phyloP scores from a whole-genome alignment of 2,888 invertebrate genomes.

The Theodoxus fluviatilis region DNA sequence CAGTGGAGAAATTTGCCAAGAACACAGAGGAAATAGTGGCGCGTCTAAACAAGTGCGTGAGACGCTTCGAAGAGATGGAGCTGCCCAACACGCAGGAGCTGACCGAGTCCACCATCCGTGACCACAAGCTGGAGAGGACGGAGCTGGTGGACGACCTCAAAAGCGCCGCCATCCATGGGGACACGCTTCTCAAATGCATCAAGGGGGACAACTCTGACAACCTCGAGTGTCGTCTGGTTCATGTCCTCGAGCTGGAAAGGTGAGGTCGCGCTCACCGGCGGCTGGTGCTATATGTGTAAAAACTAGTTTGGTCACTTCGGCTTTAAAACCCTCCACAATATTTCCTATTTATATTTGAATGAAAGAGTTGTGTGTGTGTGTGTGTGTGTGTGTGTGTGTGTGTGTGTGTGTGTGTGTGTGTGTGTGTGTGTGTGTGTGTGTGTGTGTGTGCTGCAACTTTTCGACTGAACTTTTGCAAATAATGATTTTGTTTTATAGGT shows the following conservation, averaged over 20 bases:
- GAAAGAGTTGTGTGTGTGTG: background rate
- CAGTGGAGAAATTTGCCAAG: slow-evolving; percentile 91
- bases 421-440: slow-evolving; percentile 5
- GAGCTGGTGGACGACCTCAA: slow-evolving; percentile 78
- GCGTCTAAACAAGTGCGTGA: slow-evolving; percentile 85
- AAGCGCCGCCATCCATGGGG: slow-evolving; percentile 87
- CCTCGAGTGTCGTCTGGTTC: slow-evolving; percentile 67
- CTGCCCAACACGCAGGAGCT: slow-evolving; percentile 88
- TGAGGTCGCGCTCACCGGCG: too few relatives aligned
- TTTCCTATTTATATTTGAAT: background rate
- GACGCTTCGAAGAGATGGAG: slow-evolving; percentile 86
- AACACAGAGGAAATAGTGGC: slow-evolving; percentile 89
- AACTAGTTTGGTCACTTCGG: too few relatives aligned
- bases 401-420: slow-evolving; percentile 8
- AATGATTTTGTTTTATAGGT: too few relatives aligned
- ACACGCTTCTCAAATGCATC: slow-evolving; percentile 77
- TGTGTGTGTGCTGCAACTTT: too few relatives aligned
- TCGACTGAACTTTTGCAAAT: too few relatives aligned
- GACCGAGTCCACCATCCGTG: slow-evolving; percentile 84
- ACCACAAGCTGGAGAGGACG: slow-evolving; percentile 67
- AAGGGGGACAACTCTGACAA: slow-evolving; percentile 51
- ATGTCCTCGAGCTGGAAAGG: slow-evolving; percentile 92
- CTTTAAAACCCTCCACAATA: too few relatives aligned
- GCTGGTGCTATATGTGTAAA: too few relatives aligned
- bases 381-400: slow-evolving; percentile 15